Conservation (phyloP, 64 coral and sea anemone species). For the Dendronephthya gigantea region DNA sequence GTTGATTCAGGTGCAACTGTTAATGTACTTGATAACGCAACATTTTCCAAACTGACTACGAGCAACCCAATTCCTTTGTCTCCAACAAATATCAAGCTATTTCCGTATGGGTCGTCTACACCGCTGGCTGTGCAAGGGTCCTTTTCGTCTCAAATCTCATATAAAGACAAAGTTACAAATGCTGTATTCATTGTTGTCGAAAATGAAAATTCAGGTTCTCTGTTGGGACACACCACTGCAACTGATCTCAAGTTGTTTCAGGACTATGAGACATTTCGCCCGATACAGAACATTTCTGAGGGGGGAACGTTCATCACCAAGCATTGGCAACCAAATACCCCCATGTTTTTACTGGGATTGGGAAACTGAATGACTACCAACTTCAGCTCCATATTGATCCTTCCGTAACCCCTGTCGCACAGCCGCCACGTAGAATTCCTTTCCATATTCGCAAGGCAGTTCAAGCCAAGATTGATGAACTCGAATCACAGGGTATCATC, state of each 20-base stretch:
- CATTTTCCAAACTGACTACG: background rate
- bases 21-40: constrained; percentile 17
- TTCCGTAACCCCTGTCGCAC: background rate
- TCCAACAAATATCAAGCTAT: background rate
- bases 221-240: background rate
- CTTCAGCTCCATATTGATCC: constrained; percentile 5
- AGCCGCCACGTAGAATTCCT: background rate
- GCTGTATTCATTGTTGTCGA: background rate
- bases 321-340: constrained; percentile 10
- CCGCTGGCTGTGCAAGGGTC: background rate
- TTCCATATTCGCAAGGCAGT: background rate
- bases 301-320: background rate
- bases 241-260: background rate
- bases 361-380: constrained; percentile 27
- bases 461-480: background rate
- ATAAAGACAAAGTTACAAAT: background rate
- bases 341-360: constrained; percentile 19
- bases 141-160: background rate
- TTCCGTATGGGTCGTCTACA: background rate
- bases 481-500: background rate
- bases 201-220: background rate
- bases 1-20: background rate
- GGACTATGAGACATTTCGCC: background rate
- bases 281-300: background rate
- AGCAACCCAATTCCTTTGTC: background rate